Percentiles rank a stretch among this genome's conserved stretches.
Evolutionary conservation across 1,140 invertebrate species (phyloP).

Genomic region (Drosophila sp.): DNA sequence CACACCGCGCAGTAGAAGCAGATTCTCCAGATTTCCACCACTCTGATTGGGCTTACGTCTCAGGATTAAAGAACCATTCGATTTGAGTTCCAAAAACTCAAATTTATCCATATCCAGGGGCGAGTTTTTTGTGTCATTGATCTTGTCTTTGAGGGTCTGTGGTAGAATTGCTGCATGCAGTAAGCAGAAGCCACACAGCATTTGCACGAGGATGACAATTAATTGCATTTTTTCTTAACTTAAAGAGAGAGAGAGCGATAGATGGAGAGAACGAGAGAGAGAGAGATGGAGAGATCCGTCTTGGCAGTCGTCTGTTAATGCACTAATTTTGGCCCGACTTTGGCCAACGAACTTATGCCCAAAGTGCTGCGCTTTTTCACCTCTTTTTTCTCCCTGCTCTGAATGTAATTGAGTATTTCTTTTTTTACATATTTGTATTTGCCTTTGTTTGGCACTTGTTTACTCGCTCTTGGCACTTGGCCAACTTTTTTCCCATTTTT

Average conservation of each 20-base stretch:
- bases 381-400: slow-evolving; percentile 31
- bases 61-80: slow-evolving; percentile 67
- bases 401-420: slow-evolving; percentile 56
- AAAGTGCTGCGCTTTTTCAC: slow-evolving; percentile 58
- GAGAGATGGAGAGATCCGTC: slow-evolving; percentile 29
- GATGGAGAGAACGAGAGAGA: slow-evolving; percentile 10
- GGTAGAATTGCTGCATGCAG: slow-evolving; percentile 51
- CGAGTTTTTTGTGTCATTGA: neutral
- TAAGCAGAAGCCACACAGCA: slow-evolving; percentile 30
- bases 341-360: slow-evolving; percentile 67
- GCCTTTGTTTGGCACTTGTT: slow-evolving; percentile 46
- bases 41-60: slow-evolving; percentile 32
- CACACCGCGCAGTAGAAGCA: slow-evolving; percentile 53
- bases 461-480: slow-evolving; percentile 59
- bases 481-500: slow-evolving; percentile 43
- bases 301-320: slow-evolving; percentile 55
- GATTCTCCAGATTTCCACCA: slow-evolving; percentile 51
- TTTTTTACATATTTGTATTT: slow-evolving; percentile 50
- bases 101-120: slow-evolving; percentile 48
- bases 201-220: slow-evolving; percentile 7
- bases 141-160: slow-evolving; percentile 24
- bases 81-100: slow-evolving; percentile 66
- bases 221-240: slow-evolving; percentile 48
- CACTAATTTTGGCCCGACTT: slow-evolving; percentile 59
- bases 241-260: neutral